Evolutionary conservation across 2,113 vertebrate species (phyloP), one percentile per base, ranked within the genome.

Genomic region (Ovis aries): DNA sequence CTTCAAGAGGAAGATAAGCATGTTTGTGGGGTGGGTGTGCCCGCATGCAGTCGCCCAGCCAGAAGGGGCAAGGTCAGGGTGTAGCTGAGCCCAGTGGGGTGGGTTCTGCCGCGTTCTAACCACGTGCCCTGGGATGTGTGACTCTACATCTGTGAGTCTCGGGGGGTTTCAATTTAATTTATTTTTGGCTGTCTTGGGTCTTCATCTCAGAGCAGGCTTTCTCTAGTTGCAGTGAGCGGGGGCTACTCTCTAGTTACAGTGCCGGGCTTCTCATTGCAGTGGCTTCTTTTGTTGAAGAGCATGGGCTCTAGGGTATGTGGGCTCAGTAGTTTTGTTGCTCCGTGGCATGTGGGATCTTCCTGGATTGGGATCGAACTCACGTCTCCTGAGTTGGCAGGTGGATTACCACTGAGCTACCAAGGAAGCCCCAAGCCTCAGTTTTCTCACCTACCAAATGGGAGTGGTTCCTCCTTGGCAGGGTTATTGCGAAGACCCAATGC

Each of bases 31-130:
- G 11, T 0, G 15, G 31, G 15, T 19, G 15, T 31, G 50, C 23
- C 19, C 10, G 0, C 40, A 48, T 88, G 16, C 29, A 60, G 33
- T 99, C 93, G 99, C 98, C 95, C 97, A 71, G 98, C 97, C 90
- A 99, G 97, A 36, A 99, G 97, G 0, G 98, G 98, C 27, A 98
- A 99, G 60, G 98, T 82, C 99, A 99, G 96, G 1, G 48, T 15
- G 19, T 13, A n/a, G 1, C 0, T 29, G 89, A 71, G 95, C 36
- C 13, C 62, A 10, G 16, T 33, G 33, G 55, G 31, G 33, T 9
- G 11, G 77, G 21, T 33, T 81, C 62, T 43, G 13, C 7, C 5
- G 0, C 15, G 10, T 55, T 52, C 59, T 29, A 93, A 86, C 4
- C 21, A 3, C 13, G 27, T 67, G 13, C 29, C 48, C 31, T 82